Percentiles rank a stretch among this genome's conserved stretches.
These are phyloP conservation scores for Thalassarche chlororhynchos DNA, from an alignment of 2,113 vertebrate species.

Conservation along the genomic window DNA sequence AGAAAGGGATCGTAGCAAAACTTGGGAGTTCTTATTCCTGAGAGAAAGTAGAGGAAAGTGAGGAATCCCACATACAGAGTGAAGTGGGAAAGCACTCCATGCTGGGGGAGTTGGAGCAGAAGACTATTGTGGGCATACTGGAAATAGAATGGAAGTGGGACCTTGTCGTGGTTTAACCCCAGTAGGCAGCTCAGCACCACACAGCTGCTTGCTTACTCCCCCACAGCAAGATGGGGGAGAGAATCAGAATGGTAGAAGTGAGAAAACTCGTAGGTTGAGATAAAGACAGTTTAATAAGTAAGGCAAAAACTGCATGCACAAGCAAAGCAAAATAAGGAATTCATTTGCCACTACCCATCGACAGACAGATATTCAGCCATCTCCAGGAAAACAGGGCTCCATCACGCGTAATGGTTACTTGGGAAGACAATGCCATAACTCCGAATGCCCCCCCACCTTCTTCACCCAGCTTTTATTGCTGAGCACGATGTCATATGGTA, in stretches of 20 bases:
- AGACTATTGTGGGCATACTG: neutral
- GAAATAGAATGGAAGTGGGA: neutral
- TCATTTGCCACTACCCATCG: neutral
- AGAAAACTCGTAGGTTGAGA: neutral
- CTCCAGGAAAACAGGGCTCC: neutral
- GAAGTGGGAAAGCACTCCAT: neutral
- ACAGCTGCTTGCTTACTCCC: neutral
- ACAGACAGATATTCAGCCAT: neutral
- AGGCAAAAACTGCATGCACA: neutral
- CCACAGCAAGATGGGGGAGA: neutral
- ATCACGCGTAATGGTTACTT: neutral
- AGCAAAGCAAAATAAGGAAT: neutral
- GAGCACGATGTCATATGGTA: neutral
- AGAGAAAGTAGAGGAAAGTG: neutral
- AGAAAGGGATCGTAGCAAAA: neutral
- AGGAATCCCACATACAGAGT: neutral
- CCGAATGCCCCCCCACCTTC: rapidly evolving
- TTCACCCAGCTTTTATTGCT: neutral
- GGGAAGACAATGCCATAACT: neutral
- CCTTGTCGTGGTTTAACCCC: neutral
- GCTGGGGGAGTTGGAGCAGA: neutral
- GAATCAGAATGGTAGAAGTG: neutral
- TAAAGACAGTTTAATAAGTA: neutral
- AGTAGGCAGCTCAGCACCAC: neutral
- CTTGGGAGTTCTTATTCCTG: neutral